Evolutionary conservation across 2,888 invertebrate genomes (phyloP).

Genomic region (Eupithecia vulgata): DNA sequence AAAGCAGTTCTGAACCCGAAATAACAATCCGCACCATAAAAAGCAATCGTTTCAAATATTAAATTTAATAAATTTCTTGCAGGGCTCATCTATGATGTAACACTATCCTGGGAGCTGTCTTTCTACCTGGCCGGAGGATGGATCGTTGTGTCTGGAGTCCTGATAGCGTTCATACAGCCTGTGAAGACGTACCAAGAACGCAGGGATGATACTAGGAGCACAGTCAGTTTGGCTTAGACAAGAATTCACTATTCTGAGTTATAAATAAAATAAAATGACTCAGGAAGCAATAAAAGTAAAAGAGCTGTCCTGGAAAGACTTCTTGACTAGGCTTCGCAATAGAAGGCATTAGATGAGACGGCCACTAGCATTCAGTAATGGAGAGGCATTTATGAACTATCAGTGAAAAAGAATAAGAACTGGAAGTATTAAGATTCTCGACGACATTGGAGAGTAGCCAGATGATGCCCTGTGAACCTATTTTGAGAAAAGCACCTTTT

Average conservation of each 20-base stretch:
- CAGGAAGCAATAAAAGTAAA: background rate
- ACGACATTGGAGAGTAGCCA: background rate
- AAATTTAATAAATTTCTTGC: constrained; percentile 52
- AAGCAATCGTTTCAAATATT: too few relatives aligned
- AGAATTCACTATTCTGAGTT: background rate
- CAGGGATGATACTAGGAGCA: constrained; percentile 45
- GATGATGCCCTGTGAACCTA: background rate
- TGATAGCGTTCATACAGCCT: constrained; percentile 86
- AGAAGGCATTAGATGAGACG: background rate
- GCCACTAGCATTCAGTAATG: background rate
- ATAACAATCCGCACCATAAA: too few relatives aligned
- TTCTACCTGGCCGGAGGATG: constrained; percentile 92
- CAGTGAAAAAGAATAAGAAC: background rate
- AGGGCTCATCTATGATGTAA: constrained; percentile 88
- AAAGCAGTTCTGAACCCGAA: background rate
- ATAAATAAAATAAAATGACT: background rate
- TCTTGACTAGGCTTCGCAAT: background rate
- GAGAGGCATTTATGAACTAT: background rate
- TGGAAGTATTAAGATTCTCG: background rate
- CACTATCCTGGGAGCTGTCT: constrained; percentile 89
- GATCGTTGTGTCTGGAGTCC: constrained; percentile 90
- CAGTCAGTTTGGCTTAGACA: constrained; percentile 54
- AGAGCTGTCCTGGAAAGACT: background rate
- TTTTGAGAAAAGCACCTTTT: background rate
- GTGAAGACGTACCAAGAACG: constrained; percentile 78